These are phyloP conservation scores for Diaperis boleti DNA, from an alignment of 2,888 invertebrate species.

Conservation along the genomic window DNA sequence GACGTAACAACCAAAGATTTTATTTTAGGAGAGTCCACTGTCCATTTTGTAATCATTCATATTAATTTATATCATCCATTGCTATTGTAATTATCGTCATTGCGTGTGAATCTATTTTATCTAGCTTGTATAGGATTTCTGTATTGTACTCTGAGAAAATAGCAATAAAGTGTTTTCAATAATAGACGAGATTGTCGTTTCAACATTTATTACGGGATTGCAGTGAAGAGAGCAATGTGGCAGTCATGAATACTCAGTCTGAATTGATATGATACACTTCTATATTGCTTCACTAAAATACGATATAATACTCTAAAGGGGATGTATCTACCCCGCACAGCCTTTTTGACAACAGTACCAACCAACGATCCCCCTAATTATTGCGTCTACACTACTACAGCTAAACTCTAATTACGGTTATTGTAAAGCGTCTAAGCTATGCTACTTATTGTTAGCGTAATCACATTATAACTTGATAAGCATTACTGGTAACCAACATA, in stretches of 20 bases:
- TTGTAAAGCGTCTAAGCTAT: constrained; percentile 4
- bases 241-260: constrained; percentile 24
- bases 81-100: neutral
- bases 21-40: constrained; percentile 22
- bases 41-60: constrained; percentile 24
- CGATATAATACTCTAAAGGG: constrained; percentile 16
- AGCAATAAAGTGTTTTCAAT: constrained; percentile 31
- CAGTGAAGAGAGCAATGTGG: constrained; percentile 16
- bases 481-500: constrained; percentile 41
- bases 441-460: constrained; percentile 44
- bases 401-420: neutral
- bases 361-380: constrained; percentile 29
- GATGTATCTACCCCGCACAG: constrained; percentile 28
- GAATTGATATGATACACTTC: neutral
- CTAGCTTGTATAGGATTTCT: constrained; percentile 9
- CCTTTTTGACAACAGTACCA: constrained; percentile 19
- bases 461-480: constrained; percentile 56
- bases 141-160: constrained; percentile 20
- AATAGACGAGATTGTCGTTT: neutral
- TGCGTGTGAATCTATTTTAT: constrained; percentile 22
- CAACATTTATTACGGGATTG: constrained; percentile 13
- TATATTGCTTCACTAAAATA: neutral
- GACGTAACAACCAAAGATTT: constrained; percentile 37
- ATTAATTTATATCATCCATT: constrained; percentile 39
- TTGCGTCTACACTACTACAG: constrained; percentile 12